phyloP scores from a whole-genome alignment of 2,888 invertebrate species.

The Anagyrus pseudococci region DNA sequence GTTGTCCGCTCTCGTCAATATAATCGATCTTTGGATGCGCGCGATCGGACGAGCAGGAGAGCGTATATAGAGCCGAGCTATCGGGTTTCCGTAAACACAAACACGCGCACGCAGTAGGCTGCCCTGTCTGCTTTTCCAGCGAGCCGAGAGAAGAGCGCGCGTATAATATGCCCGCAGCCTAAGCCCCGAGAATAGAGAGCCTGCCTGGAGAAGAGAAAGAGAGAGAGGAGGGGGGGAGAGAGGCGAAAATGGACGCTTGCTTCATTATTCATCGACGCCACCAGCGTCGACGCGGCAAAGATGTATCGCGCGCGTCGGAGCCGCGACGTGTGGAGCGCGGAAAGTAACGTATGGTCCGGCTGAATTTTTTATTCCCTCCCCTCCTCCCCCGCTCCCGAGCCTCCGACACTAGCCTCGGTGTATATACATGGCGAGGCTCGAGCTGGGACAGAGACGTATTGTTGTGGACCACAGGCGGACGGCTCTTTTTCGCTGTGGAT shows the following conservation, averaged over 20 bases:
- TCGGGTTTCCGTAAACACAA: slow-evolving; percentile 32
- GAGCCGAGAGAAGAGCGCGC: neutral
- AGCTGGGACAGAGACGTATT: too few species aligned
- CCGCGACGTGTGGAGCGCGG: neutral
- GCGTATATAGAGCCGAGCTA: slow-evolving; percentile 11
- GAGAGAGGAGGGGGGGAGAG: too few species aligned
- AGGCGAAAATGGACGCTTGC: slow-evolving; percentile 18
- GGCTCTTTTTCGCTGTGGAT: too few species aligned
- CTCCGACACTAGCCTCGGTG: too few species aligned
- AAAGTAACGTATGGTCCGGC: neutral
- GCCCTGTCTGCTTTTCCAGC: too few species aligned
- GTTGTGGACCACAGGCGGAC: too few species aligned
- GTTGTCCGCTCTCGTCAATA: too few species aligned
- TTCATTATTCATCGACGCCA: slow-evolving; percentile 24
- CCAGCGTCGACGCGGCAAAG: neutral
- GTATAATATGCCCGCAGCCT: slow-evolving; percentile 11
- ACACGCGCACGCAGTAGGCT: neutral
- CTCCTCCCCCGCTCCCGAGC: neutral
- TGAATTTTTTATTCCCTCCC: neutral
- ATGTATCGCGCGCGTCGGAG: too few species aligned
- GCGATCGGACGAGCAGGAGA: too few species aligned
- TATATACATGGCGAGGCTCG: too few species aligned
- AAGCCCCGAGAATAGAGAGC: slow-evolving; percentile 12
- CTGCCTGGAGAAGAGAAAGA: too few species aligned
- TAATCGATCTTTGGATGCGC: too few species aligned